Evolutionary conservation across 2,888 invertebrate genomes (phyloP), one percentile per base, ranked within the genome.

Genomic region (Oscheius sp.): DNA sequence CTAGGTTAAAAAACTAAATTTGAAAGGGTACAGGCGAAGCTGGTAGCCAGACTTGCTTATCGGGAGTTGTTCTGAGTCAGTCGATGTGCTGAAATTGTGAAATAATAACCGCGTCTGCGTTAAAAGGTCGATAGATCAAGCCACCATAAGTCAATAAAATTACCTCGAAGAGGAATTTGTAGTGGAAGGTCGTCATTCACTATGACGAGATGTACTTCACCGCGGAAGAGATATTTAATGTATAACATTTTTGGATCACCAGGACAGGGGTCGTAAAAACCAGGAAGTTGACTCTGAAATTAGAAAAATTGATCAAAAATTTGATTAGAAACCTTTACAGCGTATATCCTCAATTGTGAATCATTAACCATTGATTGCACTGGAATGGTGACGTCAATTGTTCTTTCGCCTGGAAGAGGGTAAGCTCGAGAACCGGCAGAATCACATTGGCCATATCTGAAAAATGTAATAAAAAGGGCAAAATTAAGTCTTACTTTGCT

Each of bases 281-380:
- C 97, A 12, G 96, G 94, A 74, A 97, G 88, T 86, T 95, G 94
- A 87, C 93, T 92, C 96, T 96, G 88, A 29, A 90, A 90, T 55
- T 55, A 25, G 15, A 48, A 34, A 27, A 10, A 37, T 27, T 33
- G 29, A 37, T 10, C 20, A 10, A 58, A 15, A 12, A 20, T 33
- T 45, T 31, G 57, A 65, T 45, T 34, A 46, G 12, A 65, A 25
- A 84, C 83, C 73, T 84, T 85, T 23, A 78, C 73, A 2, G 82
- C 71, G 75, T 76, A 80, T 23, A 84, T 74, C 23, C 76, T 74
- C 64, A 97, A 90, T 86, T 92, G 91, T n/a, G 95, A 93, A 87
- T 95, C 93, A 86, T 92, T 93, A 65, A 95, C 93, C 81, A 96
- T 91, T 86, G 95, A 95, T 88, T 97, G 97, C 29, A 97, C 86